Evolutionary conservation across 2,888 invertebrate species (phyloP).

Genomic region (Ptilodon capucinus): DNA sequence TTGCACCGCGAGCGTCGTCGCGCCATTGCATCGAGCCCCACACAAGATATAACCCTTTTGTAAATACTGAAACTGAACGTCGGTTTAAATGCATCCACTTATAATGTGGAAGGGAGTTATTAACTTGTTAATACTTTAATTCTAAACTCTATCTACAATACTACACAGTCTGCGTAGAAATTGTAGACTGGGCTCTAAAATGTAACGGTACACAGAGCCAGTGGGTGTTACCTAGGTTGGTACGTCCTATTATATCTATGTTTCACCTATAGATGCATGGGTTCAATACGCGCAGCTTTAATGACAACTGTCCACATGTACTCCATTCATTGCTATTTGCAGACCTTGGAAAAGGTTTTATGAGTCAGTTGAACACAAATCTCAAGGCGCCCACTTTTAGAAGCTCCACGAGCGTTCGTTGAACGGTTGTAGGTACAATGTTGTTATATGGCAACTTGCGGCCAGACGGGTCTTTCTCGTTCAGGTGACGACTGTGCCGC

Average conservation of each 20-base stretch:
- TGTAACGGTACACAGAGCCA: not conserved
- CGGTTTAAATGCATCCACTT: constrained; percentile 19
- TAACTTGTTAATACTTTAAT: constrained; percentile 6
- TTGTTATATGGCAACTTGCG: constrained; percentile 37
- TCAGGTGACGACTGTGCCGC: constrained; percentile 37
- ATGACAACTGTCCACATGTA: not conserved
- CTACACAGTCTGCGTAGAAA: constrained; percentile 8
- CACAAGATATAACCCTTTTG: constrained; percentile 8
- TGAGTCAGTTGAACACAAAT: not conserved
- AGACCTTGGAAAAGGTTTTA: not conserved
- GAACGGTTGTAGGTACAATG: constrained; percentile 9
- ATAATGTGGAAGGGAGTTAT: constrained; percentile 8
- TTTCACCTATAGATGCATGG: too few species aligned
- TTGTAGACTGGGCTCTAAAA: constrained; percentile 6
- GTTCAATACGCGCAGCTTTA: not conserved
- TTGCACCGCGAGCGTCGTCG: constrained; percentile 11
- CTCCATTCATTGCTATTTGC: not conserved
- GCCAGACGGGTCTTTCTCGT: constrained; percentile 50
- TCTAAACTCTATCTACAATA: too few species aligned
- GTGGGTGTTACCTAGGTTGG: too few species aligned
- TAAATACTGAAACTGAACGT: constrained; percentile 25
- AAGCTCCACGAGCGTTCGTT: not conserved
- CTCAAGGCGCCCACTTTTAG: not conserved
- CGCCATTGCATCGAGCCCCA: constrained; percentile 25
- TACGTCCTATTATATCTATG: too few species aligned